Evolutionary conservation across 2,797 vertebrate genomes (phyloP), one percentile per base, ranked within the genome.

Genomic region (Leptatherina wallacei): DNA sequence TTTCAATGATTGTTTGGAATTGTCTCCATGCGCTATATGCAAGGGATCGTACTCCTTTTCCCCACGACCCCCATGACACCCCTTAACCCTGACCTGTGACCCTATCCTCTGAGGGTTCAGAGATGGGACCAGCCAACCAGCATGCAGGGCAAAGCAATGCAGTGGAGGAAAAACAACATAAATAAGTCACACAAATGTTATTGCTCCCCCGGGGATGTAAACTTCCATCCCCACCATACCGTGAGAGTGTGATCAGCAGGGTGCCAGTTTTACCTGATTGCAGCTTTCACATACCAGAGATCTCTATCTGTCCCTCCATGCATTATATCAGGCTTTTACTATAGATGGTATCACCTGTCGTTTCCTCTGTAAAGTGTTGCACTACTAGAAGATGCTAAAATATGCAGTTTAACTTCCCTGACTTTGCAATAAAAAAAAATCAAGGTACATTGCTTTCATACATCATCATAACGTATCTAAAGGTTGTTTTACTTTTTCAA

Each of bases 11-110:
- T 80, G 65, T 79, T 62, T 64, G 64, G 44, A 74, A 81, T 78
- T 85, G 73, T 80, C 74, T 69, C 40, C 55, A 69, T 85, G 75
- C 77, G 58, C 47, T 38, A 67, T 33, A 80, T 35, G 30, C 30
- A 65, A 85, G 78, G 56, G 59, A 67, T 68, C 52, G 13, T 58
- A 67, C 67, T 68, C 56, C 52, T 60, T 73, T 90, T 90, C 88
- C 89, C 89, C 89, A 91, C 72, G 86, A 90, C 91, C 91, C 61
- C 58, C 0, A 10, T 77, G 87, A 87, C 90, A 78, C 73, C 81
- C 58, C 27, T 29, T 59, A 22, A 69, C 77, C 63, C 66, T 57
- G 71, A 89, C 83, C 90, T 76, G 51, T 85, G 85, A 88, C 86
- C 87, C 52, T 44, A 49, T 61, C 60, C 82, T 71, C 55, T 75